Base-by-base conservation (phyloP, 2,113 vertebrate genomes). In the Passerina amoena region DNA sequence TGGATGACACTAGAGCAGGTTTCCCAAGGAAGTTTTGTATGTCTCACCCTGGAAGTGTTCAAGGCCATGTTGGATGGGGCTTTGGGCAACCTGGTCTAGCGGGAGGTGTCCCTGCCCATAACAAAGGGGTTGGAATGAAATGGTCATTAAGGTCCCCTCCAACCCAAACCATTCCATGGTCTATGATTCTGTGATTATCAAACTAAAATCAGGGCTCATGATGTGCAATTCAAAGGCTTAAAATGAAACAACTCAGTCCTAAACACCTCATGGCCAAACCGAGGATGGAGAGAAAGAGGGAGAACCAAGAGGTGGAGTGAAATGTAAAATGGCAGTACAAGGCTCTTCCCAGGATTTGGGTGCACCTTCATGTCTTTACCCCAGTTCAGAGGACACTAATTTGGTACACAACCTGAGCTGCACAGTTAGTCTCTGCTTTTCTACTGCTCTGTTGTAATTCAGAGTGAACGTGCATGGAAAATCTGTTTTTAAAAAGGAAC, bases 381-480 rank as follows among this genome's bases (percentile, higher is more conserved):
- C 7, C 21, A 21, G 0, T 85, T 65, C 66, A 88, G 48, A 40
- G 6, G 28, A 48, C 22, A 7, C 1, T 45, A 17, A 1, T 61
- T 56, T 65, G 42, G 27, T 33, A 23, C 18, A 30, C 0, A 0
- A n/a, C 23, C 37, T 42, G 24, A 70, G 17, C 30, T 68, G 16
- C 20, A 44, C 21, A 69, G 14, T 76, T 61, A 30, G 23, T 68
- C 15, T 86, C 12, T 9, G 3, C 35, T 88, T 90, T 87, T 5
- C 22, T 28, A 14, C 31, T 64, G 7, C 24, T 54, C 24, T 64
- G 6, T 64, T 2, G 0, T 77, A 75, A 70, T 75, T 82, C 31
- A 57, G 76, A 37, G 5, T 24, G 2, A 69, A 12, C 2, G 12
- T 13, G 3, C 0, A 1, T 11, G 14, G 22, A 42, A 60, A 70